These are phyloP conservation scores for Chionis minor DNA, from an alignment of 2,113 vertebrate species.

Conservation along the genomic window DNA sequence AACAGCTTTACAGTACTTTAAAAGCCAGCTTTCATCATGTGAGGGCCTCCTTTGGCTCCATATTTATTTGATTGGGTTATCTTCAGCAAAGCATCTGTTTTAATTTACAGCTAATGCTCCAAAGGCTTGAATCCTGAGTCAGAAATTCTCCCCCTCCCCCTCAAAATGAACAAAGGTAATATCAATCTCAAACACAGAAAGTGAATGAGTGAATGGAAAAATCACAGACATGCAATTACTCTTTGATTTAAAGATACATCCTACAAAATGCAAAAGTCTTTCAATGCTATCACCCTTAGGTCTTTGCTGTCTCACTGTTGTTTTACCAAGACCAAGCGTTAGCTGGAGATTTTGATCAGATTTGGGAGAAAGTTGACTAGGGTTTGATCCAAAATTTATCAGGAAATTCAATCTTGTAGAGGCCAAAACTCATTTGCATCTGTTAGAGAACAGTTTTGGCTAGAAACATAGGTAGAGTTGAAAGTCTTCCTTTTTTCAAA, in stretches of 20 bases:
- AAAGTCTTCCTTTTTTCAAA: background rate
- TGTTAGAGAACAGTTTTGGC: background rate
- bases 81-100: constrained; percentile 58
- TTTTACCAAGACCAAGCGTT: background rate
- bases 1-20: constrained; percentile 5
- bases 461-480: background rate
- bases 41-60: background rate
- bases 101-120: constrained; percentile 46
- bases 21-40: constrained; percentile 38
- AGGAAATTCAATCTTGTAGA: background rate
- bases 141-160: background rate
- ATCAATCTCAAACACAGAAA: background rate
- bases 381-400: background rate
- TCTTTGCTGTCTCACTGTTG: background rate
- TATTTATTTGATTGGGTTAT: constrained; percentile 46
- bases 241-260: background rate
- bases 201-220: background rate
- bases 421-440: constrained; percentile 2
- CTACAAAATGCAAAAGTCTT: background rate
- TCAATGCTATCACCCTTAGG: background rate
- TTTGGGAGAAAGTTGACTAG: background rate
- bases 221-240: background rate
- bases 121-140: background rate
- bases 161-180: constrained; percentile 16
- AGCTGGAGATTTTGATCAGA: background rate